Evolutionary conservation across 2,113 vertebrate species (phyloP).

Genomic region (Oncorhynchus gorbuscha): DNA sequence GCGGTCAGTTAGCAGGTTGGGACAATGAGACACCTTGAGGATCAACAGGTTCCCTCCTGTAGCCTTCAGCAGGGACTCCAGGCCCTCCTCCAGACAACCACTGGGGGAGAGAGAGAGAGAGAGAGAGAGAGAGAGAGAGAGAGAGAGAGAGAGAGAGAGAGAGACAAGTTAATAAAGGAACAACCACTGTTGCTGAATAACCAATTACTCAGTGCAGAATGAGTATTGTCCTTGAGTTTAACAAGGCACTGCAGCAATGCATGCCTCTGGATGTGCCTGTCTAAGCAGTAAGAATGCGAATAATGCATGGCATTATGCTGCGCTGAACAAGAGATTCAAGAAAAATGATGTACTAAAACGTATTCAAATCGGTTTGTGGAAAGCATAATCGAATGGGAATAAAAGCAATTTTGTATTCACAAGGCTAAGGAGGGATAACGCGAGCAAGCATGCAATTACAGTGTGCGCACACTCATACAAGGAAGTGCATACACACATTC

Average conservation of each 20-base stretch:
- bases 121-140: background rate
- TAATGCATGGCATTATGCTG: background rate
- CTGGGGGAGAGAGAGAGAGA: conserved; percentile 59
- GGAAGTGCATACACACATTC: too few relatives aligned
- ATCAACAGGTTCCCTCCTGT: conserved; percentile 94
- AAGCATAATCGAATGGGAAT: background rate
- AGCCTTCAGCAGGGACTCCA: conserved; percentile 93
- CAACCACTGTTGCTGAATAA: background rate
- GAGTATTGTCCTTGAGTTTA: background rate
- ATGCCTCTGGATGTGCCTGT: background rate
- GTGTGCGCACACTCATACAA: background rate
- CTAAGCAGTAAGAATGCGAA: background rate
- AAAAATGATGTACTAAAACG: background rate
- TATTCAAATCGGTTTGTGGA: background rate
- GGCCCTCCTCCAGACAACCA: conserved; percentile 92
- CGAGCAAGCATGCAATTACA: background rate
- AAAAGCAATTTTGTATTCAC: background rate
- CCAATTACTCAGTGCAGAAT: background rate
- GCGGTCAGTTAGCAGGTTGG: conserved; percentile 96
- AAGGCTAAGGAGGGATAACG: too few relatives aligned
- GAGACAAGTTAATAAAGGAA: too few relatives aligned
- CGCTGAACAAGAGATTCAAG: too few relatives aligned
- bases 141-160: background rate
- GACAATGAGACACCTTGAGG: conserved; percentile 95
- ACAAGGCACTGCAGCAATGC: too few relatives aligned